Percentiles rank a stretch among this genome's conserved stretches.
phyloP scores from a whole-genome alignment of 2,113 vertebrate genomes.

The Malaclemys terrapin region DNA sequence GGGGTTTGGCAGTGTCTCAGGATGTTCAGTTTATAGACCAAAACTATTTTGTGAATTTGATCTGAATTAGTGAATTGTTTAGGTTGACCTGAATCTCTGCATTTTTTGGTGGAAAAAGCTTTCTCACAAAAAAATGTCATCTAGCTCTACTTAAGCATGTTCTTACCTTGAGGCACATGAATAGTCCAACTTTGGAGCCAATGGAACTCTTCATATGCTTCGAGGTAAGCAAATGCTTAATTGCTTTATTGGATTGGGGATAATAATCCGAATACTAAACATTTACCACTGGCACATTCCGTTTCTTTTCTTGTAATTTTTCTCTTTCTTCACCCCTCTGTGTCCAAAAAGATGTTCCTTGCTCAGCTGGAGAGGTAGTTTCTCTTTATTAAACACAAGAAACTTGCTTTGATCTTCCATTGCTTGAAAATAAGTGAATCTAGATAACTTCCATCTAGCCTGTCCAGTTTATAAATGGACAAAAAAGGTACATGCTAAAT shows the following conservation, averaged over 20 bases:
- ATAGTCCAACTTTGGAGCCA: background rate
- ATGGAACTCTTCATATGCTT: background rate
- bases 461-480: constrained; percentile 69
- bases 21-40: background rate
- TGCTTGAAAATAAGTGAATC: constrained; percentile 60
- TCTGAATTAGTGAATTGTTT: background rate
- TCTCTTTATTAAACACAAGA: constrained; percentile 29
- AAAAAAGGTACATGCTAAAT: constrained; percentile 67
- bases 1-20: no score
- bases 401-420: constrained; percentile 70
- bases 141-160: background rate
- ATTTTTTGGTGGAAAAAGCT: background rate
- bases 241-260: background rate
- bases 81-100: background rate
- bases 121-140: background rate
- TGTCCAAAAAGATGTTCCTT: constrained; percentile 9
- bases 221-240: background rate
- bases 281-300: background rate
- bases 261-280: background rate
- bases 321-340: background rate
- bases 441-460: constrained; percentile 60
- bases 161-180: background rate
- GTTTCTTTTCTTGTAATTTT: background rate
- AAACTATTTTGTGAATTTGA: background rate
- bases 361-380: background rate